A percentile compares a stretch with the other conserved stretches of the same genome.
Conservation (phyloP, 2,797 vertebrate genomes). For the Periparus ater region DNA sequence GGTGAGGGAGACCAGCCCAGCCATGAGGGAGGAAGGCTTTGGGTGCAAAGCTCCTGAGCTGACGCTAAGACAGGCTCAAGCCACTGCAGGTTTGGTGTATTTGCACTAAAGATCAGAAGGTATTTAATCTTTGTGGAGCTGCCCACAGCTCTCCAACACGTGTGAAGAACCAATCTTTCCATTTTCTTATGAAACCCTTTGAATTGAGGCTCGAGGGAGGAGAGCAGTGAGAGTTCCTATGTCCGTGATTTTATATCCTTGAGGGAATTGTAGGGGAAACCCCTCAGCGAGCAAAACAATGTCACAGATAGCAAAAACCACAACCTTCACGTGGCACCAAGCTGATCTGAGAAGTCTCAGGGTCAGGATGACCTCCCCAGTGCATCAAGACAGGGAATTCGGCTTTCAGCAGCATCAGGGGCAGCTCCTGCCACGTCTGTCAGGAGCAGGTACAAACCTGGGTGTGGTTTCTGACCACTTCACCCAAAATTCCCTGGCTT, state of each 20-base stretch:
- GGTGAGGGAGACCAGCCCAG: not conserved
- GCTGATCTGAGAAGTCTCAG: not conserved
- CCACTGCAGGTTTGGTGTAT: not conserved
- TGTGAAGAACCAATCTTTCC: not conserved
- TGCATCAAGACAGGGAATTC: not conserved
- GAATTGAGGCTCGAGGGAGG: not conserved
- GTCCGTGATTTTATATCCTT: not conserved
- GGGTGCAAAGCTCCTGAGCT: not conserved
- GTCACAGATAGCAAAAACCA: accelerated
- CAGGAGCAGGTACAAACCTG: not conserved
- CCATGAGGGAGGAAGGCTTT: not conserved
- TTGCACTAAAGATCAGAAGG: not conserved
- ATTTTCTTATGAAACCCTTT: not conserved
- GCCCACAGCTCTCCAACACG: not conserved
- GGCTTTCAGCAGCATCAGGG: not conserved
- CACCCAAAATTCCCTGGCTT: not conserved
- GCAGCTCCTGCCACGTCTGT: not conserved
- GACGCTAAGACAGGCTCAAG: not conserved
- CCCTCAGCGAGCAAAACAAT: not conserved
- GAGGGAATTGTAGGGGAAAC: not conserved
- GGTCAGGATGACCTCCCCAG: not conserved
- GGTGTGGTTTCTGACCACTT: not conserved
- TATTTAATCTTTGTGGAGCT: not conserved
- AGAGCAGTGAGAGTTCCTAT: not conserved
- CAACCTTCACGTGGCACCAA: accelerated